These are phyloP conservation scores for Eupelmus urozonus DNA, from an alignment of 2,888 invertebrate genomes.

Conservation along the genomic window DNA sequence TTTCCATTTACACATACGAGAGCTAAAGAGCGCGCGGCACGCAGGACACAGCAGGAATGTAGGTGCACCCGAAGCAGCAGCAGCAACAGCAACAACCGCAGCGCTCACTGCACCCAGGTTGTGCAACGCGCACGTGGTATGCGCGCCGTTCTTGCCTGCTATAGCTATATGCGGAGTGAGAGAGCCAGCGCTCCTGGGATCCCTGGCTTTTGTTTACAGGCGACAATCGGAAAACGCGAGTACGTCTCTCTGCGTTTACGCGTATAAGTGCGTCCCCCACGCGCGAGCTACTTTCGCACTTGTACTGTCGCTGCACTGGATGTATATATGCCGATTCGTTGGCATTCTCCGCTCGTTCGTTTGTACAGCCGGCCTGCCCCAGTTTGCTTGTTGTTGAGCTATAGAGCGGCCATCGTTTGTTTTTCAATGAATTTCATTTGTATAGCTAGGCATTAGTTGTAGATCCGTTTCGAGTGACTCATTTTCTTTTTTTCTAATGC, in stretches of 20 bases:
- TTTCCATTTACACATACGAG: no score
- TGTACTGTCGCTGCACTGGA: neutral
- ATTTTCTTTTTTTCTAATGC: no score
- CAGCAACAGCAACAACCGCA: no score
- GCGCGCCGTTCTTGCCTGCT: neutral
- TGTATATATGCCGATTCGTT: neutral
- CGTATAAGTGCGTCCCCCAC: neutral
- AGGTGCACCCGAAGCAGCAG: no score
- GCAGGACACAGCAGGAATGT: no score
- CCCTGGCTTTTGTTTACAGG: conserved; percentile 35
- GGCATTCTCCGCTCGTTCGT: neutral
- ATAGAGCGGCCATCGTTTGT: neutral
- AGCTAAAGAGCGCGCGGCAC: no score
- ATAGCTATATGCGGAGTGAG: neutral
- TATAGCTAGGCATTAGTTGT: neutral
- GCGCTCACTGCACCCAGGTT: neutral
- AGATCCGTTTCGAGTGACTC: neutral
- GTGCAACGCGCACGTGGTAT: neutral
- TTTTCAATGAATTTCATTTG: conserved; percentile 24
- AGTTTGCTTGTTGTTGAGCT: neutral
- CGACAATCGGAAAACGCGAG: neutral
- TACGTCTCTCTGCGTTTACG: neutral
- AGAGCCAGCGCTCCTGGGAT: neutral
- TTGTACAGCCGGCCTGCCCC: neutral
- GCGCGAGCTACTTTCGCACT: conserved; percentile 32